Evolutionary conservation across 1,140 invertebrate genomes (phyloP).

Genomic region (Aphelenchoides avenae): DNA sequence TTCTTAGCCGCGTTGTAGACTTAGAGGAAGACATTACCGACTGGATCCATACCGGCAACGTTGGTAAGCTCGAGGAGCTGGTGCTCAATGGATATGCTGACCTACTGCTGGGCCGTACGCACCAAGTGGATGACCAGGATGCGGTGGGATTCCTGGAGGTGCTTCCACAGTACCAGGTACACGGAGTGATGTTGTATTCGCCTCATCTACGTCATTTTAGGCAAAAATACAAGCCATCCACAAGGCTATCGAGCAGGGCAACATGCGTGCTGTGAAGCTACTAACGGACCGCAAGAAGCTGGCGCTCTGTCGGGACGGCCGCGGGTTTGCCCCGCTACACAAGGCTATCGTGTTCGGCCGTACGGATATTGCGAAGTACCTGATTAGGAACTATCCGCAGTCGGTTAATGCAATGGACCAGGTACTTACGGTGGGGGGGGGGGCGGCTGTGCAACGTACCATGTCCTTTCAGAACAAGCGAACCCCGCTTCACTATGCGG

Average conservation of each 20-base stretch:
- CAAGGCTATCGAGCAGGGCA: constrained; percentile 76
- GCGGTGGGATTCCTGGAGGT: constrained; percentile 82
- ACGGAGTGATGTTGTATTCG: constrained; percentile 6
- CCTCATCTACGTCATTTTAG: constrained; percentile 62
- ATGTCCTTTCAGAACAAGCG: constrained; percentile 68
- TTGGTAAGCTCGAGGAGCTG: constrained; percentile 80
- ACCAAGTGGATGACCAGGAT: constrained; percentile 66
- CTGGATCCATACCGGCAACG: constrained; percentile 72
- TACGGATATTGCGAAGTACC: constrained; percentile 74
- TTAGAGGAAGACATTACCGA: constrained; percentile 65
- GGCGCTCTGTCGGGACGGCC: constrained; percentile 72
- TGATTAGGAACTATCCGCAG: constrained; percentile 70
- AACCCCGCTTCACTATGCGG: constrained; percentile 84
- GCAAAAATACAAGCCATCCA: constrained; percentile 82
- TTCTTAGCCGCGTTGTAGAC: constrained; percentile 32
- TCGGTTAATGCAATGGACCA: constrained; percentile 64
- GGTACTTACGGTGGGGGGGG: constrained; percentile 23
- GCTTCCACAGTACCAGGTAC: constrained; percentile 82
- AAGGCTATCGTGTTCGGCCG: constrained; percentile 88
- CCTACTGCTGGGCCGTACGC: constrained; percentile 70
- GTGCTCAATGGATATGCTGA: constrained; percentile 80
- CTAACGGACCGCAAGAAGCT: constrained; percentile 83
- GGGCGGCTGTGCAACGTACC: too few relatives aligned
- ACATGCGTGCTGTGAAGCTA: constrained; percentile 75
- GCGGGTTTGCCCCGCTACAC: constrained; percentile 75